phyloP scores from a whole-genome alignment of 2,113 vertebrate genomes.

The Solenodon paradoxus region DNA sequence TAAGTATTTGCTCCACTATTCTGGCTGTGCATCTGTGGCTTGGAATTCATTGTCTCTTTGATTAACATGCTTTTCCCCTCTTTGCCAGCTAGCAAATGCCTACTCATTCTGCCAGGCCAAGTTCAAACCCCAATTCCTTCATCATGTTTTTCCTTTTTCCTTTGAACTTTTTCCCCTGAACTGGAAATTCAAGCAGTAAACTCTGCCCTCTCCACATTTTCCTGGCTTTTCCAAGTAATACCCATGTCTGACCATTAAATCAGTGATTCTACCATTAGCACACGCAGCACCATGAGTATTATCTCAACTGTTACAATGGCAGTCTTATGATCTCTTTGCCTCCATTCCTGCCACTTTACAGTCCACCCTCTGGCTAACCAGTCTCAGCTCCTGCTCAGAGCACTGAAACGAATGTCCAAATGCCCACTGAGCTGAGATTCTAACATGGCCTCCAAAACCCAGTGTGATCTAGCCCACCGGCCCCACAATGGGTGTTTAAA shows the following conservation, averaged over 20 bases:
- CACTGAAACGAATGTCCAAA: no score
- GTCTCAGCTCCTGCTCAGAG: neutral
- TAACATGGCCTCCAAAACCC: no score
- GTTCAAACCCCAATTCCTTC: neutral
- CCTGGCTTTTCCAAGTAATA: no score
- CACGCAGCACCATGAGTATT: neutral
- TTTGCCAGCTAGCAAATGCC: neutral
- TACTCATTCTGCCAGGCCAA: neutral
- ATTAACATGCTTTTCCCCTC: neutral
- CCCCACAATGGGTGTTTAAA: no score
- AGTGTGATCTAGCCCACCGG: no score
- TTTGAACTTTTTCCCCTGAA: neutral
- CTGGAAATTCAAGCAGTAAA: neutral
- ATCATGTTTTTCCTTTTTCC: no score
- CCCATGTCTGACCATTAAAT: neutral
- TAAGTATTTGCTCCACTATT: neutral
- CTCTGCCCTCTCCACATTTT: neutral
- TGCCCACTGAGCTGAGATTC: neutral
- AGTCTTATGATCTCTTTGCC: no score
- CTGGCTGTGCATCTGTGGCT: neutral
- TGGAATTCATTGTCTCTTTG: no score
- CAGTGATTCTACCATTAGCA: neutral
- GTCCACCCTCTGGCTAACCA: neutral
- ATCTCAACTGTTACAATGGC: no score
- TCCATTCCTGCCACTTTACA: no score